A percentile compares a stretch with the other conserved stretches of the same genome.
phyloP scores from a whole-genome alignment of 2,888 invertebrate species.

The Pseudococcus viburni region DNA sequence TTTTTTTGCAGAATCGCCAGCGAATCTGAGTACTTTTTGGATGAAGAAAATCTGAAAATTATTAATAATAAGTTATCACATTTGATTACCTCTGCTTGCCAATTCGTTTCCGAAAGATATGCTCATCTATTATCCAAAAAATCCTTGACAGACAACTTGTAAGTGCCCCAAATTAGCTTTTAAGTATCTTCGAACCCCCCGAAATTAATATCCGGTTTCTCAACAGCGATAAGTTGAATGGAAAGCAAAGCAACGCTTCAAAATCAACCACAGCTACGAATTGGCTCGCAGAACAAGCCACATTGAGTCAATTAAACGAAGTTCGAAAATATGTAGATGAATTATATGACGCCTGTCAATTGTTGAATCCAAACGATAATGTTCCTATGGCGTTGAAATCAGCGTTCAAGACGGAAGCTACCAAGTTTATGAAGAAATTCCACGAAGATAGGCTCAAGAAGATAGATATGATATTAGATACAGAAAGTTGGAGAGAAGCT shows the following conservation, averaged over 20 bases:
- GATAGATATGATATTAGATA: slow-evolving; percentile 86
- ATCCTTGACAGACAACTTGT: slow-evolving; percentile 69
- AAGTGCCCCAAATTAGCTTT: background rate
- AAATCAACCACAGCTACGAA: slow-evolving; percentile 44
- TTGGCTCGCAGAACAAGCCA: slow-evolving; percentile 69
- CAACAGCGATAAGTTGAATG: background rate
- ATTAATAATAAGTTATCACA: slow-evolving; percentile 83
- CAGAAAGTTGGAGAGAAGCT: slow-evolving; percentile 93
- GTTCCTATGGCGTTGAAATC: slow-evolving; percentile 68
- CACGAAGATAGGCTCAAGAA: slow-evolving; percentile 91
- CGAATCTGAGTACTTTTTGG: slow-evolving; percentile 68
- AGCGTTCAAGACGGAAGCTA: slow-evolving; percentile 68
- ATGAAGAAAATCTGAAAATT: slow-evolving; percentile 76
- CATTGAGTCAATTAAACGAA: slow-evolving; percentile 68
- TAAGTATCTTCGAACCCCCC: background rate
- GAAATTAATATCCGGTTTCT: background rate
- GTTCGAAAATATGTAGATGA: slow-evolving; percentile 68
- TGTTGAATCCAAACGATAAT: slow-evolving; percentile 68
- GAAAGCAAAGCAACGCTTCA: background rate
- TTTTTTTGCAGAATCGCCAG: slow-evolving; percentile 42
- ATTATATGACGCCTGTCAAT: slow-evolving; percentile 68
- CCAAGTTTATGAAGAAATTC: slow-evolving; percentile 91
- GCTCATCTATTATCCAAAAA: slow-evolving; percentile 87
- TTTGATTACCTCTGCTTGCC: slow-evolving; percentile 86
- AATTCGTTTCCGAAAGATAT: slow-evolving; percentile 93